Percentiles rank a stretch among this genome's conserved stretches.
phyloP scores from a whole-genome alignment of 2,888 invertebrate species.

The Melieria omissa region DNA sequence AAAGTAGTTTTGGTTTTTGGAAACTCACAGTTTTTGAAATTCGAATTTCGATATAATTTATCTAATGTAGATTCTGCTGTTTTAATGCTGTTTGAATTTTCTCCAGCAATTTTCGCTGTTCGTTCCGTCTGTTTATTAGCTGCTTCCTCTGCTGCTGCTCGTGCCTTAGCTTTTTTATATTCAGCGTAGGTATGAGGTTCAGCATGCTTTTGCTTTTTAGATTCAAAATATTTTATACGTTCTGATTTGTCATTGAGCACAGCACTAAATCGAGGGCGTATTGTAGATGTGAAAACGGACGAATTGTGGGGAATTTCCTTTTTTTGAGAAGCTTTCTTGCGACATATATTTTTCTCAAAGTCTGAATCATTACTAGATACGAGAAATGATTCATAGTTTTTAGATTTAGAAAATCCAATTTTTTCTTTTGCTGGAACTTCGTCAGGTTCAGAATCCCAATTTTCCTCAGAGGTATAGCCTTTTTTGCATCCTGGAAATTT shows the following conservation, averaged over 20 bases:
- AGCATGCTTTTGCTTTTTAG: conserved; percentile 49
- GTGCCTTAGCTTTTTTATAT: conserved; percentile 55
- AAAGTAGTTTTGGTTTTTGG: conserved; percentile 52
- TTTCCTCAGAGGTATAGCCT: conserved; percentile 44
- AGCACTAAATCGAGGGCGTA: conserved; percentile 47
- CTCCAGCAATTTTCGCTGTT: conserved; percentile 26
- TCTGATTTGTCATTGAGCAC: conserved; percentile 53
- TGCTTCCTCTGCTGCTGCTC: conserved; percentile 44
- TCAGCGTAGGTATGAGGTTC: conserved; percentile 58
- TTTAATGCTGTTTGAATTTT: conserved; percentile 7
- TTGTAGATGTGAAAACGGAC: neutral
- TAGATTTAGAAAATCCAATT: neutral
- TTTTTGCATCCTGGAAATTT: neutral
- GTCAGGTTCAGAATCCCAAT: conserved; percentile 48
- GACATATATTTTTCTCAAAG: too few relatives aligned
- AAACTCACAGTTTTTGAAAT: conserved; percentile 38
- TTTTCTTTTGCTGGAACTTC: neutral
- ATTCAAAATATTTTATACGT: conserved; percentile 53
- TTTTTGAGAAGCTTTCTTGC: too few relatives aligned
- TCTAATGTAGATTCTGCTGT: conserved; percentile 52
- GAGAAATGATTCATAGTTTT: too few relatives aligned
- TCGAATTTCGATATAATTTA: conserved; percentile 56
- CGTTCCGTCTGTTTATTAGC: conserved; percentile 35
- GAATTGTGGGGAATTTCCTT: too few relatives aligned
- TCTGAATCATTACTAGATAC: too few relatives aligned